Evolutionary conservation across 2,113 vertebrate genomes (phyloP).

Genomic region (Apteryx mantelli): DNA sequence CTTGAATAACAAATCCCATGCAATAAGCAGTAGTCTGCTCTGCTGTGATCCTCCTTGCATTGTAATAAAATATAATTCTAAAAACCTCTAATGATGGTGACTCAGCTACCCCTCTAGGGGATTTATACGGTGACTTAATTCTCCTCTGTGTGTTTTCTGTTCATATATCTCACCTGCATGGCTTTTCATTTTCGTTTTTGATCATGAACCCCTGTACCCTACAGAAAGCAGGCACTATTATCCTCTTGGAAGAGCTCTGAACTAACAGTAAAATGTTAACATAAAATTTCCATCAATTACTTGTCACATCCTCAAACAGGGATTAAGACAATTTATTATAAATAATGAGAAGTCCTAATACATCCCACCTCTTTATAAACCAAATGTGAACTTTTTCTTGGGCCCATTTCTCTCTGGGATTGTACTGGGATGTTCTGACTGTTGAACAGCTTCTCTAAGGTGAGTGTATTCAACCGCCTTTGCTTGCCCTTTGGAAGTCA

Average conservation of each 20-base stretch:
- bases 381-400: background rate
- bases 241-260: background rate
- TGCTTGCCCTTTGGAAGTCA: background rate
- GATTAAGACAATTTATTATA: background rate
- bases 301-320: background rate
- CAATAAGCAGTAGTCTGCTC: background rate
- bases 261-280: background rate
- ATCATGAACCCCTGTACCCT: background rate
- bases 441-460: background rate
- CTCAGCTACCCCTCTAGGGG: background rate
- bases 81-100: background rate
- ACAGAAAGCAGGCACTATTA: background rate
- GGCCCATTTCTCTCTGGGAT: background rate
- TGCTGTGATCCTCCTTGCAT: background rate
- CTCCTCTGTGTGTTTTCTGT: background rate
- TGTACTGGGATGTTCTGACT: background rate
- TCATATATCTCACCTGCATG: background rate
- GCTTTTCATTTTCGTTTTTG: background rate
- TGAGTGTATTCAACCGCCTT: background rate
- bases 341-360: background rate
- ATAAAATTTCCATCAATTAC: background rate
- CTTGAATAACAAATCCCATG: background rate
- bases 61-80: constrained; percentile 26
- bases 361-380: background rate
- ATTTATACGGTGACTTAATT: background rate